Evolutionary conservation across 2,113 vertebrate species (phyloP), one percentile per base, ranked within the genome.

Genomic region (Thalassarche chlororhynchos): DNA sequence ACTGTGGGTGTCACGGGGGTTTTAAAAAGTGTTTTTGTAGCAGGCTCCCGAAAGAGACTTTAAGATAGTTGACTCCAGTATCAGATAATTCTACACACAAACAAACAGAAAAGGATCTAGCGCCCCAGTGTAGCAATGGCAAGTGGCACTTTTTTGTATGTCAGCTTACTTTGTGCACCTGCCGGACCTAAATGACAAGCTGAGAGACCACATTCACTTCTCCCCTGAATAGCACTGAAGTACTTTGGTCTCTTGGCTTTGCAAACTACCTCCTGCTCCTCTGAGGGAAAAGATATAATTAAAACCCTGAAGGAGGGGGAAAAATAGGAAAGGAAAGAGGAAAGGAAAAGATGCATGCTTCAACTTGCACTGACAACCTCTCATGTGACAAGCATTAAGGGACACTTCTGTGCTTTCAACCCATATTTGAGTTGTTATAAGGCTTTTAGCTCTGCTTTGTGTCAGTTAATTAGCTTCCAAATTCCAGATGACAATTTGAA

Each of bases 171-270:
- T 74, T 44, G 58, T 85, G 81, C 88, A 97, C 96, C 98, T 98
- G 98, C 97, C 97, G 98, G 96, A 88, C 92, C 58, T 24, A 54
- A 94, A 91, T 90, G 97, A 98, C 97, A 97, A 97, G 71, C 97
- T 88, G 89, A 97, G 97, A 98, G 96, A 98, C 98, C 97, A 97
- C 91, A 93, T 95, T 97, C 95, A 97, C 96, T 97, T 97, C 95
- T 97, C 90, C 95, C 90, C 92, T 84, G 89, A 98, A 96, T 74
- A 95, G 88, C 89, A 89, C 64, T 28, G 55, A 96, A 97, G 85
- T 81, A 83, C 92, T 97, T 96, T 77, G 83, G 96, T 98, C 97
- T 96, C 97, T 93, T 89, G 94, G 96, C 95, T 98, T 97, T 91
- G 81, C 88, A 97, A 98, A 97, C 90, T 93, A 97, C 84, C 87